Percentiles rank a stretch among this genome's conserved stretches.
Conservation (phyloP, 2,888 invertebrate genomes). For the Glomeris marginata region DNA sequence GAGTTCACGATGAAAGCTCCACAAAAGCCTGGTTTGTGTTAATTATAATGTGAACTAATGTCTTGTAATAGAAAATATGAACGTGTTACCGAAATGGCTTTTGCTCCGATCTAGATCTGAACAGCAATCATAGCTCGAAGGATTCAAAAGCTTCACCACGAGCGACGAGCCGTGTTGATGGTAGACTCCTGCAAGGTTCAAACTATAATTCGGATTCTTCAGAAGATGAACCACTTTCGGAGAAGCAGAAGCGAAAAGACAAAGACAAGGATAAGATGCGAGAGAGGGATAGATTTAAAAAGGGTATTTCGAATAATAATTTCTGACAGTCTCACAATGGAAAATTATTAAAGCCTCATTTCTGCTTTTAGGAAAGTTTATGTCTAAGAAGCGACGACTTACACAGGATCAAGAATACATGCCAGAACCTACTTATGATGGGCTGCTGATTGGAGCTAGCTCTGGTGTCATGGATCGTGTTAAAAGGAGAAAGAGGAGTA, state of each 20-base stretch:
- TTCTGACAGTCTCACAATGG: background rate
- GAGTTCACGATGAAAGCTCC: slow-evolving; percentile 46
- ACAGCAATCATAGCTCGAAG: background rate
- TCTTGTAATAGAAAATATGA: background rate
- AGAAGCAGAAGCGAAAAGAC: slow-evolving; percentile 3
- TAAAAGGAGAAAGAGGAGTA: slow-evolving; percentile 20
- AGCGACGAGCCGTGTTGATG: background rate
- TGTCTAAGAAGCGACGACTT: slow-evolving; percentile 3
- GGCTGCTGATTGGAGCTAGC: slow-evolving; percentile 7
- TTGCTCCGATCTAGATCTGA: background rate
- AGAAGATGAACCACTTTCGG: slow-evolving; percentile 2
- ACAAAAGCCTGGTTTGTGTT: slow-evolving; percentile 34
- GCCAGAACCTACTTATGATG: background rate
- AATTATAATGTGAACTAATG: background rate
- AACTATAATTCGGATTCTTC: background rate
- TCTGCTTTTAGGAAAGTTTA: no score
- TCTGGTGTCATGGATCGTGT: slow-evolving; percentile 19
- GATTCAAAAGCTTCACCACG: no score
- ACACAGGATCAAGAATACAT: slow-evolving; percentile 4
- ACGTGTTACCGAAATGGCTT: background rate
- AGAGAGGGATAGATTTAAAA: background rate
- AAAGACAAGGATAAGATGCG: background rate
- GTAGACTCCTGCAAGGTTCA: slow-evolving; percentile 5
- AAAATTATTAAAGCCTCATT: background rate
- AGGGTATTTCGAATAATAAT: background rate